Percentiles rank a stretch among this genome's conserved stretches.
phyloP scores from a whole-genome alignment of 2,888 invertebrate genomes.

The Colletes collaris region DNA sequence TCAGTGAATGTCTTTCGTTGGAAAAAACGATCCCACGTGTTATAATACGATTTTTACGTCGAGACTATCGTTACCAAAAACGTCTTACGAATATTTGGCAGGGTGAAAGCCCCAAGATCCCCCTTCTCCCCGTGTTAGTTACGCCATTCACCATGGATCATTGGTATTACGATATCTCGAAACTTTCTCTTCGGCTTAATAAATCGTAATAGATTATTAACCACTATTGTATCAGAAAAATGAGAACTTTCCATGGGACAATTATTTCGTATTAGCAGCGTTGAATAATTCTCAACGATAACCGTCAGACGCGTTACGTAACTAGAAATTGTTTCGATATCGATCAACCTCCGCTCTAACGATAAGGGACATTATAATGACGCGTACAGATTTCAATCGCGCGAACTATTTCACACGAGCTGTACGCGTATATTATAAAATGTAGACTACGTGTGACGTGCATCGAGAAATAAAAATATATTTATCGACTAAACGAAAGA shows the following conservation, averaged over 20 bases:
- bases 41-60: constrained; percentile 33
- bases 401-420: too few relatives aligned
- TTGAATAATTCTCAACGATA: constrained; percentile 9
- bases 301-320: constrained; percentile 10
- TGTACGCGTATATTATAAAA: too few relatives aligned
- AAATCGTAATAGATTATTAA: constrained; percentile 70
- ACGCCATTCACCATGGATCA: constrained; percentile 68
- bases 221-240: constrained; percentile 31
- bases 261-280: constrained; percentile 4
- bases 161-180: constrained; percentile 68
- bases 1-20: not conserved
- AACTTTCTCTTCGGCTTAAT: constrained; percentile 69
- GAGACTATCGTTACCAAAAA: constrained; percentile 50
- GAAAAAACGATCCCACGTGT: constrained; percentile 8
- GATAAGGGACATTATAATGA: not conserved
- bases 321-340: constrained; percentile 19
- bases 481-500: too few relatives aligned
- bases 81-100: constrained; percentile 61
- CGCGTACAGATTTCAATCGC: not conserved
- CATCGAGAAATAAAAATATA: too few relatives aligned
- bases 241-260: constrained; percentile 34
- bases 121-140: constrained; percentile 47
- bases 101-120: constrained; percentile 64
- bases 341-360: not conserved
- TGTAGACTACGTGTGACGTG: too few relatives aligned